Evolutionary conservation across 2,888 invertebrate species (phyloP).

Genomic region (Urechis unicinctus): DNA sequence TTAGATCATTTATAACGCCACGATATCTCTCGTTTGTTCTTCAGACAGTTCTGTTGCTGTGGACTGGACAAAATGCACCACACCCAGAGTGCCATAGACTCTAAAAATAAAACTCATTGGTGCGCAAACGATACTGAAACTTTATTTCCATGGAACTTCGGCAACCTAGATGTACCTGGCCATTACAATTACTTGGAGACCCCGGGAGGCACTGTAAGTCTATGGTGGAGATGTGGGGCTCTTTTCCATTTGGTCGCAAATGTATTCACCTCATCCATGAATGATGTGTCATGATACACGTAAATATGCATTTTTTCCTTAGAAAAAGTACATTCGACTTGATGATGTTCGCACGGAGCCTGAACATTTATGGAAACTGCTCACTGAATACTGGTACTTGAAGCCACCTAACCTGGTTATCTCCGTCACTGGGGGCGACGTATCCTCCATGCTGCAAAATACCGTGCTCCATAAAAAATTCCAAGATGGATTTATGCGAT

Average conservation of each 20-base stretch:
- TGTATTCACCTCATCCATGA: too few species aligned
- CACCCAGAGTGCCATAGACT: background rate
- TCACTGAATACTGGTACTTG: slow-evolving; percentile 4
- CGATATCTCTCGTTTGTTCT: background rate
- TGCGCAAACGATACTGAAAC: slow-evolving; percentile 5
- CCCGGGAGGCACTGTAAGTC: slow-evolving; percentile 7
- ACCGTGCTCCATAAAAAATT: background rate
- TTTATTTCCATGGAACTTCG: slow-evolving; percentile 4
- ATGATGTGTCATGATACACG: too few species aligned
- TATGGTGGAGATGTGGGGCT: background rate
- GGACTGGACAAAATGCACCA: slow-evolving; percentile 3
- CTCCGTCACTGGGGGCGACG: slow-evolving; percentile 11
- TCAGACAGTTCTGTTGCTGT: slow-evolving; percentile 4
- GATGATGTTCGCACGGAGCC: background rate
- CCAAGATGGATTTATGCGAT: slow-evolving; percentile 5
- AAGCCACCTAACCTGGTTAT: slow-evolving; percentile 9
- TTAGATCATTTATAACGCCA: background rate
- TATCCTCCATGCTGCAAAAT: background rate
- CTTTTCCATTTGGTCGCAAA: background rate
- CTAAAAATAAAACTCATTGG: background rate
- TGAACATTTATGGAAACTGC: slow-evolving; percentile 6
- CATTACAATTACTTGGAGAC: slow-evolving; percentile 9
- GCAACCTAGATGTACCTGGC: slow-evolving; percentile 8
- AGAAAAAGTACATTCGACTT: slow-evolving; percentile 2
- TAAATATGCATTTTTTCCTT: background rate